Percentiles rank a stretch among this genome's conserved stretches.
These are phyloP conservation scores for Oncorhynchus masou DNA, from an alignment of 2,113 vertebrate species.

Conservation along the genomic window DNA sequence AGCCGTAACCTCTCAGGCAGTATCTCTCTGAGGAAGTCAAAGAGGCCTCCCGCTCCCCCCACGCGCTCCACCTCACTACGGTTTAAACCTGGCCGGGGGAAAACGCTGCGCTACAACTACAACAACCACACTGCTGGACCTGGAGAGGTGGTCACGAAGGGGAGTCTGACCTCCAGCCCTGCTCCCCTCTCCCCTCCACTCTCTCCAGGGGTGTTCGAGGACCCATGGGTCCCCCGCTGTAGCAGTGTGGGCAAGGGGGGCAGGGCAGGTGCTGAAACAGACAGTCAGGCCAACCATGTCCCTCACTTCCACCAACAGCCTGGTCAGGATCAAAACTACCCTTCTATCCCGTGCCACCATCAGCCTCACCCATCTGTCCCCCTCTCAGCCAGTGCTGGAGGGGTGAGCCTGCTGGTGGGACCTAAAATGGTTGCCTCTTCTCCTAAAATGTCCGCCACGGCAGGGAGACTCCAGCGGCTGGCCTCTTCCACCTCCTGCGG, in stretches of 20 bases:
- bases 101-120: slow-evolving; percentile 64
- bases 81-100: slow-evolving; percentile 65
- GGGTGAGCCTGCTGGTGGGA: neutral
- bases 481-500: slow-evolving; percentile 86
- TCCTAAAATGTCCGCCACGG: slow-evolving; percentile 37
- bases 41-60: slow-evolving; percentile 86
- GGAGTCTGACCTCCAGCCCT: slow-evolving; percentile 65
- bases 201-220: slow-evolving; percentile 78
- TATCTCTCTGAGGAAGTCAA: slow-evolving; percentile 88
- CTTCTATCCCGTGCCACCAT: neutral
- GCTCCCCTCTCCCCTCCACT: slow-evolving; percentile 72
- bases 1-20: slow-evolving; percentile 65
- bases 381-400: slow-evolving; percentile 22
- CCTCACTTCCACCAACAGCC: neutral
- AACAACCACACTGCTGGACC: slow-evolving; percentile 64
- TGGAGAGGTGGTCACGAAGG: slow-evolving; percentile 5
- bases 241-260: slow-evolving; percentile 73
- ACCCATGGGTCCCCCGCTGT: slow-evolving; percentile 87
- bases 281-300: neutral
- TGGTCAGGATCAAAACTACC: neutral
- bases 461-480: slow-evolving; percentile 73
- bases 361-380: neutral
- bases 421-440: slow-evolving; percentile 46
- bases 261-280: slow-evolving; percentile 69
- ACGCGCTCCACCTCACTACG: slow-evolving; percentile 86